Base-by-base conservation (phyloP, 2,113 vertebrate species). In the Sander vitreus region DNA sequence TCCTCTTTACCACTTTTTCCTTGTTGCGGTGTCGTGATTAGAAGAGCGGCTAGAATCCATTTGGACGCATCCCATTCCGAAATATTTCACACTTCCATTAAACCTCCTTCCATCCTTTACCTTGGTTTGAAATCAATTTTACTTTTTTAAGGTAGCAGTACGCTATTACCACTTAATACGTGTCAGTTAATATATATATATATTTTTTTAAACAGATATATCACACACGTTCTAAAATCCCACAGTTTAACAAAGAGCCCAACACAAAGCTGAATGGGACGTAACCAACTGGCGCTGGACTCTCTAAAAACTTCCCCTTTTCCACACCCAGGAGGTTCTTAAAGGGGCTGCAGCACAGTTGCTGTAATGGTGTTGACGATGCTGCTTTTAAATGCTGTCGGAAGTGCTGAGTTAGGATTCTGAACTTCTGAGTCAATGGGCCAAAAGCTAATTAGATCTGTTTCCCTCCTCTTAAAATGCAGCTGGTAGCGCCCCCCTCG, bases 281-380 rank as follows among this genome's bases (percentile, higher is more conserved):
- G 80, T 3, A 7, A 27, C 85, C 88, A 75, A 3, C 60, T 88
- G 78, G 75, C 74, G 11, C 6, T 0, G 18, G 73, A n/a, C 19
- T 14, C 21, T 50, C 19, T 50, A 36, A 73, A 81, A 81, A 48
- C 76, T 54, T 55, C 88, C 86, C 76, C 73, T 58, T 92, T 87
- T 90, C 88, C 93, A 89, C 90, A 91, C 89, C 90, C 92, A 88
- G 81, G 72, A 81, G 62, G n/a, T 48, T 89, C 91, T 94, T 94
- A 94, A 94, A 94, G 94, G 89, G 77, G 68, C 83, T 27, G 81
- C 79, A 21, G 65, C 66, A 39, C 80, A 68, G 14, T 45, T 6
- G 9, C n/a, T 30, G n/a, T 0, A 3, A 39, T 19, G 53, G 69
- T 75, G 19, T 33, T 23, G 2, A 59, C 9, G 7, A 27, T 63